Conservation (phyloP, 2,797 vertebrate genomes). For the Poeciliopsis presidionis region DNA sequence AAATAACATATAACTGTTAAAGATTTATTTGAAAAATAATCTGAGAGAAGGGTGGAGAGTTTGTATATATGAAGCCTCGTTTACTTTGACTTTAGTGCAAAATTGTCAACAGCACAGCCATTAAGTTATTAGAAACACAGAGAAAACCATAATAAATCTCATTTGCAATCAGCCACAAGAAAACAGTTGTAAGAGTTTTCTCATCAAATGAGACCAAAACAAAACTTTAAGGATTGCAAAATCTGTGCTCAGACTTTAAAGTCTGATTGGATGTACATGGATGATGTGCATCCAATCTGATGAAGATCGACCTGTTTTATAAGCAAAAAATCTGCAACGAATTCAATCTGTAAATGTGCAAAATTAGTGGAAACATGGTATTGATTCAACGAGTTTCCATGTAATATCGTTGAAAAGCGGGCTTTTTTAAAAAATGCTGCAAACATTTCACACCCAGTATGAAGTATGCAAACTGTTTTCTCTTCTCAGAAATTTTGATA, state of each 20-base stretch:
- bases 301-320: not conserved
- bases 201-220: too few relatives aligned
- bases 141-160: not conserved
- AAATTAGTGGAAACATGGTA: too few relatives aligned
- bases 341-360: not conserved
- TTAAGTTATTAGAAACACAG: not conserved
- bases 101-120: not conserved
- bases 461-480: too few relatives aligned
- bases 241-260: not conserved
- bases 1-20: not conserved
- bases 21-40: not conserved
- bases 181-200: not conserved
- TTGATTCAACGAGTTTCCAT: too few relatives aligned
- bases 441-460: too few relatives aligned
- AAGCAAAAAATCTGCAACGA: not conserved
- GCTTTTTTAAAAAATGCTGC: too few relatives aligned
- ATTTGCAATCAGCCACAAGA: not conserved
- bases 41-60: not conserved
- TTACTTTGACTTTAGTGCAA: not conserved
- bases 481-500: too few relatives aligned
- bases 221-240: too few relatives aligned
- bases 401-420: too few relatives aligned
- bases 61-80: not conserved
- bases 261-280: not conserved
- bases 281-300: not conserved